A percentile compares a stretch with the other conserved stretches of the same genome.
These are phyloP conservation scores for Triplophysa dalaica DNA, from an alignment of 2,113 vertebrate species.

Conservation along the genomic window DNA sequence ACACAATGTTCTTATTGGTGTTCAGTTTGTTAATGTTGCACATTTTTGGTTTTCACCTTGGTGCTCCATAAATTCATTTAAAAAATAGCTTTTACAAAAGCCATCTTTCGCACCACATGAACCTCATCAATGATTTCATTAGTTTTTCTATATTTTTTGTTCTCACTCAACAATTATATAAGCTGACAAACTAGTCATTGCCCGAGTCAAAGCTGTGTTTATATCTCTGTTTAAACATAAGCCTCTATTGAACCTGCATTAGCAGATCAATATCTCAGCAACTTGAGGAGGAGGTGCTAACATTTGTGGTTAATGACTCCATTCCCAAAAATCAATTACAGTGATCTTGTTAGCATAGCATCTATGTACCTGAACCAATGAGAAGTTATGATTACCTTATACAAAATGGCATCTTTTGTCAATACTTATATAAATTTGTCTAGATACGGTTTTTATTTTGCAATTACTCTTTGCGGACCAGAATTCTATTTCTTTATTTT, in stretches of 20 bases:
- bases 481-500: background rate
- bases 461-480: slow-evolving; percentile 50
- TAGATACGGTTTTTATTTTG: slow-evolving; percentile 45
- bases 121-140: background rate
- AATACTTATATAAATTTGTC: slow-evolving; percentile 43
- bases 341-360: slow-evolving; percentile 50
- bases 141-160: too few relatives aligned
- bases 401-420: slow-evolving; percentile 47
- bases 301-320: slow-evolving; percentile 63
- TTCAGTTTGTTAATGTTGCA: background rate
- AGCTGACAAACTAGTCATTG: slow-evolving; percentile 43
- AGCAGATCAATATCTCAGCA: slow-evolving; percentile 64
- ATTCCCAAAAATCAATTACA: slow-evolving; percentile 63
- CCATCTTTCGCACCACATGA: background rate
- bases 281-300: slow-evolving; percentile 55
- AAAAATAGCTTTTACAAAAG: background rate
- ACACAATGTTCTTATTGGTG: background rate
- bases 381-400: slow-evolving; percentile 54
- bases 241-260: slow-evolving; percentile 62
- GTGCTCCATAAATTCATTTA: background rate
- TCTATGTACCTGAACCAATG: slow-evolving; percentile 50
- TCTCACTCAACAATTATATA: background rate
- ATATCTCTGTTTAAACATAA: slow-evolving; percentile 62
- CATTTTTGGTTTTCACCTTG: too few relatives aligned
- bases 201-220: slow-evolving; percentile 41